Base-by-base conservation (phyloP, 2,888 invertebrate genomes). In the Synergus laeviventris region DNA sequence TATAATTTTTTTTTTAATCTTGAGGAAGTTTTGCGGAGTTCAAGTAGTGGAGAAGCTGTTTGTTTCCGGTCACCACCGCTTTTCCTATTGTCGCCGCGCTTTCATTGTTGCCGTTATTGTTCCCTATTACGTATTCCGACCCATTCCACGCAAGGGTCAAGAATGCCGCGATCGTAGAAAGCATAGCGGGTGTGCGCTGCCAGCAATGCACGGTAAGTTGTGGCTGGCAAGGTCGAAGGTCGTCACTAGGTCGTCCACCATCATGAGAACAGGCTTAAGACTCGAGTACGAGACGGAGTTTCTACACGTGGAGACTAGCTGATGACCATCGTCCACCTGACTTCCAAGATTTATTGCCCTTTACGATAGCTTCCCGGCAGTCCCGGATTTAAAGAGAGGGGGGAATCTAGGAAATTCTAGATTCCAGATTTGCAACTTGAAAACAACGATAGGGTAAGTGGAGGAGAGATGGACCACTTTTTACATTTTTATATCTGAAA, bases 291-390 rank as follows among this genome's bases (percentile, higher is more conserved):
- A 54, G 66, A 64, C 79, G 76, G 75, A 77, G 79, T 79, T 78
- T 82, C 85, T 86, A 84, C 86, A 87, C 87, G 86, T 76, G 82
- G 83, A 81, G 86, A 86, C 86, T 87, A 84, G 85, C 89, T 90
- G 89, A 90, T 90, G 89, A 88, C 87, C 89, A 89, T 89, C 89
- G 89, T 89, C 89, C 89, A 89, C 89, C 89, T 89, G 89, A 89
- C 89, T 88, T 85, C 75, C 74, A 83, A 89, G 89, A 89, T 89
- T 89, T 89, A 90, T 89, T 87, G 89, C 85, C 86, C 85, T 84
- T 84, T 87, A 85, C 86, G 87, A 85, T 86, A 83, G 77, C 74
- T 79, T 45, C 73, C 73, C 76, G 70, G 76, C 74, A 42, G 60
- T 61, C 66, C 54, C 61, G 76, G 74, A 74, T 62, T 60, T 38